A percentile compares a stretch with the other conserved stretches of the same genome.
Conservation (phyloP, 2,888 invertebrate genomes). For the Mallateleia sp. region DNA sequence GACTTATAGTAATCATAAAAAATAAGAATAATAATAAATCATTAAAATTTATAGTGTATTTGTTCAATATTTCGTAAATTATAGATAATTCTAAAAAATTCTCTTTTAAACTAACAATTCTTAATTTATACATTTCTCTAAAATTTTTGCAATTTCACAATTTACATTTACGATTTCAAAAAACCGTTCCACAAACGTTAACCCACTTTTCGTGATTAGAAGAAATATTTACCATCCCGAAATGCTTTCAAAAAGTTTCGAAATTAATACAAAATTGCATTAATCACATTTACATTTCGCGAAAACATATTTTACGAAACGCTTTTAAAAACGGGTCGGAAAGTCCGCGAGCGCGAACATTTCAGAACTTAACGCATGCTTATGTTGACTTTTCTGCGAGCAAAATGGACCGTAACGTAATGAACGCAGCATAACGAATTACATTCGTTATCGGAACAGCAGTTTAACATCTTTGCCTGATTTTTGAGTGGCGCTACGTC, state of each 20-base stretch:
- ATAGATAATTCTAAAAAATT: neutral
- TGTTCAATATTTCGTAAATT: slow-evolving; percentile 1
- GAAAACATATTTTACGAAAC: slow-evolving; percentile 13
- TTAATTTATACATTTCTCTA: too few species aligned
- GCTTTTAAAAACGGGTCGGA: slow-evolving; percentile 19
- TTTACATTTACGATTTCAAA: too few species aligned
- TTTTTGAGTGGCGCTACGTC: slow-evolving; percentile 81
- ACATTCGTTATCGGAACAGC: slow-evolving; percentile 67
- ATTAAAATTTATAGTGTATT: too few species aligned
- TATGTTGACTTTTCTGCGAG: slow-evolving; percentile 19
- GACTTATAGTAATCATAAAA: too few species aligned
- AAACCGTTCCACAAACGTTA: too few species aligned
- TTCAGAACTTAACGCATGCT: slow-evolving; percentile 48
- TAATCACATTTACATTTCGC: slow-evolving; percentile 31
- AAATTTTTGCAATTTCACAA: too few species aligned
- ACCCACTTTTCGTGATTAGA: too few species aligned
- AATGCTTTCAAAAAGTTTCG: slow-evolving; percentile 36
- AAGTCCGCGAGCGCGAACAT: slow-evolving; percentile 23
- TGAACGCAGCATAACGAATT: slow-evolving; percentile 46
- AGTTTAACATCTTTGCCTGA: slow-evolving; percentile 71
- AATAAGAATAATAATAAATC: too few species aligned
- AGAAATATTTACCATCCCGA: too few species aligned
- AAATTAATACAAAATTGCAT: slow-evolving; percentile 37
- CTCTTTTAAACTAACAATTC: too few species aligned
- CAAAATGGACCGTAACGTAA: slow-evolving; percentile 43